Evolutionary conservation across 2,888 invertebrate genomes (phyloP).

Genomic region (Heliconius sara): DNA sequence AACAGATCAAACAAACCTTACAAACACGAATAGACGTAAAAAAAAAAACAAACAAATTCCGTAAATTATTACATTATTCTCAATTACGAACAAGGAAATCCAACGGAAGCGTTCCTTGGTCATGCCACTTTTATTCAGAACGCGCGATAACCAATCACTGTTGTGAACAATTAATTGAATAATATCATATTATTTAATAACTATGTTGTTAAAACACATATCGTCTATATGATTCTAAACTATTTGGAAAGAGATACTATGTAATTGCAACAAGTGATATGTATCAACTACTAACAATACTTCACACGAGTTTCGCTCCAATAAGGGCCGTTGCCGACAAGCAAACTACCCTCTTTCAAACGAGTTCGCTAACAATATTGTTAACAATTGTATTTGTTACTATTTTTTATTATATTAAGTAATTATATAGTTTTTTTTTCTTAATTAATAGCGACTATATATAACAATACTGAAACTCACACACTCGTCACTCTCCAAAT

Average conservation of each 20-base stretch:
- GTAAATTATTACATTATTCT: constrained; percentile 10
- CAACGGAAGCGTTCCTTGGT: constrained; percentile 22
- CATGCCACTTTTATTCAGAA: constrained; percentile 26
- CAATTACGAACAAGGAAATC: constrained; percentile 23
- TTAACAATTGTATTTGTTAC: neutral
- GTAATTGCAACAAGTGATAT: no score
- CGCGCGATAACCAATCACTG: constrained; percentile 21
- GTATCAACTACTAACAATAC: no score
- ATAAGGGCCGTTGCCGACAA: no score
- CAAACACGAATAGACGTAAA: neutral
- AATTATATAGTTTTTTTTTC: neutral
- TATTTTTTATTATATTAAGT: neutral
- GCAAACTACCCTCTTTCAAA: no score
- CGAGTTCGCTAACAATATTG: no score
- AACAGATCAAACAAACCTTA: neutral
- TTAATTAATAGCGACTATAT: neutral
- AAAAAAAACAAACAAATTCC: neutral
- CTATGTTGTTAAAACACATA: no score
- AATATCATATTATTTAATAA: constrained; percentile 5
- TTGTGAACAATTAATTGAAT: constrained; percentile 21
- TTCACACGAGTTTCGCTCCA: no score
- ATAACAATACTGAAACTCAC: no score
- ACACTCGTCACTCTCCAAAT: no score
- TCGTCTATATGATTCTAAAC: no score
- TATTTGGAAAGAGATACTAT: no score